Evolutionary conservation across 2,888 invertebrate species (phyloP).

Genomic region (Cabera pusaria): DNA sequence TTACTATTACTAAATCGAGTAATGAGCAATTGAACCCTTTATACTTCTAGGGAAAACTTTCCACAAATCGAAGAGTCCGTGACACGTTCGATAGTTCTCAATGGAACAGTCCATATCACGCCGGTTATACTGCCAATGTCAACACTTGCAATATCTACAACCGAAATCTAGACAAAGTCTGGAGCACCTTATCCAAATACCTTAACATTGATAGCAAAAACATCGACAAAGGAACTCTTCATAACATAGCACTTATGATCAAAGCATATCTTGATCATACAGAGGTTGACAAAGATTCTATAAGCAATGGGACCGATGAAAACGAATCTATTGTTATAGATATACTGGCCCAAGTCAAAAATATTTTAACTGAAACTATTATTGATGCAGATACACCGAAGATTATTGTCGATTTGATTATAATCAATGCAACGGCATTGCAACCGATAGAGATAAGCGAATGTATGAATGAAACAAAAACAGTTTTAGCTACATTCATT

Average conservation of each 20-base stretch:
- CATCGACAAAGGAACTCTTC: conserved; percentile 15
- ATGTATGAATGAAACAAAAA: not conserved
- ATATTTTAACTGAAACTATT: not conserved
- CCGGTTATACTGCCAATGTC: conserved; percentile 34
- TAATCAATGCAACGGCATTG: not conserved
- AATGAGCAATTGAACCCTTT: too few relatives aligned
- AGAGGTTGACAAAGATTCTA: not conserved
- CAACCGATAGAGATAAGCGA: not conserved
- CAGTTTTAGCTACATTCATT: not conserved
- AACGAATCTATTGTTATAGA: too few relatives aligned
- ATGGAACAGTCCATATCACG: conserved; percentile 8
- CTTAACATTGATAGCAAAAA: conserved; percentile 15
- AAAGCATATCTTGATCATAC: conserved; percentile 33
- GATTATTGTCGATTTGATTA: conserved; percentile 1
- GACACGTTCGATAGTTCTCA: too few relatives aligned
- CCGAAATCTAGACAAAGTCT: conserved; percentile 33
- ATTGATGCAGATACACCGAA: conserved; percentile 1
- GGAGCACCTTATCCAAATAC: conserved; percentile 28
- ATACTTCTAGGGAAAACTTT: too few relatives aligned
- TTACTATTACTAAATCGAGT: too few relatives aligned
- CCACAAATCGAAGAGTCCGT: too few relatives aligned
- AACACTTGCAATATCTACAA: conserved; percentile 37
- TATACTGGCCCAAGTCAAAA: not conserved
- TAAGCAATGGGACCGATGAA: too few relatives aligned
- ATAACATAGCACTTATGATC: conserved; percentile 37